Evolutionary conservation across 2,797 vertebrate species (phyloP).

Genomic region (Pteronotus mesoamericanus): DNA sequence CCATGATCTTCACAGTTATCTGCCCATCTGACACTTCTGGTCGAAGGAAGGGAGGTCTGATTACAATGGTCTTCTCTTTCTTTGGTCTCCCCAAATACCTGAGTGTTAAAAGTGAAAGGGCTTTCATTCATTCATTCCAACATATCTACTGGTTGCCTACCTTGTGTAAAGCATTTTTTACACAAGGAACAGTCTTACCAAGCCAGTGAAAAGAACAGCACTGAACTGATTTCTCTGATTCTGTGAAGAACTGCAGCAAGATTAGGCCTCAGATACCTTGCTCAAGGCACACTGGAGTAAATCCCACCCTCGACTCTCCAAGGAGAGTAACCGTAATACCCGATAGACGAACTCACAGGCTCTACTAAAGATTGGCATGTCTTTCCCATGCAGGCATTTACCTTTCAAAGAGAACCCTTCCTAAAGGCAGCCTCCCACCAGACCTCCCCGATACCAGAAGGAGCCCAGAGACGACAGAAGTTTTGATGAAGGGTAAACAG

Average conservation of each 20-base stretch:
- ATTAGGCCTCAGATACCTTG: neutral
- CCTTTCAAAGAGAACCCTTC: neutral
- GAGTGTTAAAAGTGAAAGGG: neutral
- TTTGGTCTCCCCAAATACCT: slow-evolving; percentile 92
- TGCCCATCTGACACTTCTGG: slow-evolving; percentile 90
- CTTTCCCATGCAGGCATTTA: neutral
- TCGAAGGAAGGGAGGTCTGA: slow-evolving; percentile 93
- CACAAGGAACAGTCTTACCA: neutral
- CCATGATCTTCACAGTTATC: slow-evolving; percentile 93
- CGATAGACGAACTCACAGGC: neutral
- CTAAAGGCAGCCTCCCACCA: neutral
- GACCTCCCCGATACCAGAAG: neutral
- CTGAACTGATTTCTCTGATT: neutral
- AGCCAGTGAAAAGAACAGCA: neutral
- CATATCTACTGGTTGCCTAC: neutral
- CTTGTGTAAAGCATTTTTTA: neutral
- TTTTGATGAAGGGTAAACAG: neutral
- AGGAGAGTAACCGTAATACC: neutral
- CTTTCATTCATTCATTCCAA: slow-evolving; percentile 17
- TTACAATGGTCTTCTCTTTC: slow-evolving; percentile 85
- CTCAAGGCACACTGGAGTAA: neutral
- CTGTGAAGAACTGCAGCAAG: neutral
- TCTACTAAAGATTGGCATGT: neutral
- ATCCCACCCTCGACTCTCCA: neutral
- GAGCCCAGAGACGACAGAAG: neutral